Percentiles rank a stretch among this genome's conserved stretches.
Conservation (phyloP, 2,888 invertebrate genomes). For the Pseudanteris insignis region DNA sequence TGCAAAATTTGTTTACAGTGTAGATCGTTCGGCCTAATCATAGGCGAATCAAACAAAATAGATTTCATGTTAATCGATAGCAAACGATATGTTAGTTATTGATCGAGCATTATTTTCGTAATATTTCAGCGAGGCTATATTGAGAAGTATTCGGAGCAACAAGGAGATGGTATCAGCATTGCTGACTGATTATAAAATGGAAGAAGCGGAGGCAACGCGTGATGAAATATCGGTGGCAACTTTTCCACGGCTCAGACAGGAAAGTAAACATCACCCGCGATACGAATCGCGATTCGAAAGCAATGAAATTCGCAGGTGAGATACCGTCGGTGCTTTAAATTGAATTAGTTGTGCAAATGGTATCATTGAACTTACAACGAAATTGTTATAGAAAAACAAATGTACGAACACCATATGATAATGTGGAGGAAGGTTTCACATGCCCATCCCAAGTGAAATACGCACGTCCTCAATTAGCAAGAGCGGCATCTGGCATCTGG, state of each 20-base stretch:
- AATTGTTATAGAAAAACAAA: constrained; percentile 69
- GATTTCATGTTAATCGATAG: no score
- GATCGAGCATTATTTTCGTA: no score
- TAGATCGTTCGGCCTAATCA: no score
- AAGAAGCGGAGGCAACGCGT: constrained; percentile 68
- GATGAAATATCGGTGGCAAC: constrained; percentile 68
- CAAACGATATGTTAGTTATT: no score
- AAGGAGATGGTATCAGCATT: constrained; percentile 77
- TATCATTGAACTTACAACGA: constrained; percentile 7
- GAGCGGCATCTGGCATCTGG: constrained; percentile 84
- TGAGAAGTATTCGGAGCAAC: constrained; percentile 74
- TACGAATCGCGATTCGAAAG: constrained; percentile 54
- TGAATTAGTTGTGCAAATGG: not conserved
- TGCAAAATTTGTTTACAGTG: no score
- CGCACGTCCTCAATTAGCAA: constrained; percentile 81
- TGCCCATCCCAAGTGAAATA: constrained; percentile 83
- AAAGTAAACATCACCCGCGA: constrained; percentile 30
- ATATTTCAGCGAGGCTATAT: constrained; percentile 72
- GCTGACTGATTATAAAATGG: constrained; percentile 76
- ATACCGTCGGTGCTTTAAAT: not conserved
- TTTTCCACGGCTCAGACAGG: constrained; percentile 64
- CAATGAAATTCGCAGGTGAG: constrained; percentile 63
- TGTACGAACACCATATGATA: constrained; percentile 68
- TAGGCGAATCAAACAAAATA: no score
- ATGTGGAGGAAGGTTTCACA: constrained; percentile 76